Conservation (phyloP, 2,797 vertebrate species). For the Thaleichthys pacificus region DNA sequence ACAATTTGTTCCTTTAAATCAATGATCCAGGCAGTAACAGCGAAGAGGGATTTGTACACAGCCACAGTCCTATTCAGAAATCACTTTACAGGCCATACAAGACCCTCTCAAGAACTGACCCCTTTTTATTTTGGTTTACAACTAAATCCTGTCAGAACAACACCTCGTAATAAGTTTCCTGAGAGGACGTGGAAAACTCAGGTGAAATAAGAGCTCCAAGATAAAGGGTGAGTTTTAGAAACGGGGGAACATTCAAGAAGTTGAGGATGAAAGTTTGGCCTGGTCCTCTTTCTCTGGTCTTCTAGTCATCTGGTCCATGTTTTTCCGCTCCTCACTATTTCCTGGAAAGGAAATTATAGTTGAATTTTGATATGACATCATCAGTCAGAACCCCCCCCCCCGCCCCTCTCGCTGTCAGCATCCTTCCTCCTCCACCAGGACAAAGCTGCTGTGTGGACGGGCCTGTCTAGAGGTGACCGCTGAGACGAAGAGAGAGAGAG, state of each 20-base stretch:
- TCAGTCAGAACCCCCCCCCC: background rate
- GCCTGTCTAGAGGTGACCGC: background rate
- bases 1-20: background rate
- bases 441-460: conserved; percentile 8
- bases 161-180: background rate
- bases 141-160: background rate
- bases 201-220: background rate
- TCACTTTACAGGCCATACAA: background rate
- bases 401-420: no score
- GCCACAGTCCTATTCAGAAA: background rate
- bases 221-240: background rate
- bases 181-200: background rate
- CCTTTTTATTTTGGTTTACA: background rate
- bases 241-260: background rate
- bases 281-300: conserved; percentile 14
- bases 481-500: background rate
- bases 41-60: background rate
- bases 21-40: background rate
- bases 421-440: conserved; percentile 35
- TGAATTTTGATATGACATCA: conserved; percentile 31
- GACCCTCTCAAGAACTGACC: background rate
- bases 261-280: conserved; percentile 2
- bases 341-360: conserved; percentile 43
- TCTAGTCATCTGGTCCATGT: conserved; percentile 28
- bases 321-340: conserved; percentile 31